phyloP scores from a whole-genome alignment of 2,888 invertebrate species.

The Aproaerema taeniolella region DNA sequence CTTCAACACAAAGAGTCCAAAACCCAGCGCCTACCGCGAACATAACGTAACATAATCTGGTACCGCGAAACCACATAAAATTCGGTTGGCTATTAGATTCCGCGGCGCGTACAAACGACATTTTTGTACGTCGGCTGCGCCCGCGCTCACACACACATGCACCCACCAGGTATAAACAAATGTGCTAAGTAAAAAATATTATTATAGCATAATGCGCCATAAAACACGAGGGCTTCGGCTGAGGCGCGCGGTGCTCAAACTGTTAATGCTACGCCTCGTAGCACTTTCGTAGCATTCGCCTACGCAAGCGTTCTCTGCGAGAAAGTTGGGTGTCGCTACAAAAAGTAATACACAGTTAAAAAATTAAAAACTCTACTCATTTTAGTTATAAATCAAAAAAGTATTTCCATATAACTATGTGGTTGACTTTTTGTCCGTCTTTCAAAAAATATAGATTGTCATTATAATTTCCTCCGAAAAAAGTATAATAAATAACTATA shows the following conservation, averaged over 20 bases:
- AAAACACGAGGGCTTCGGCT: slow-evolving; percentile 58
- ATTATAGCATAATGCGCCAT: slow-evolving; percentile 72
- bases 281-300: slow-evolving; percentile 23
- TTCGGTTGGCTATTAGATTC: slow-evolving; percentile 54
- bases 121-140: slow-evolving; percentile 44
- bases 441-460: too few species aligned
- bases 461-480: too few species aligned
- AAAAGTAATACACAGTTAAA: too few species aligned
- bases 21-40: slow-evolving; percentile 39
- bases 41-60: slow-evolving; percentile 57
- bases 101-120: slow-evolving; percentile 51
- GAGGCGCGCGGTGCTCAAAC: slow-evolving; percentile 49
- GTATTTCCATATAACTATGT: too few species aligned
- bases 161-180: slow-evolving; percentile 48
- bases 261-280: slow-evolving; percentile 25
- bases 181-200: slow-evolving; percentile 77
- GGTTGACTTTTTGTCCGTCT: too few species aligned
- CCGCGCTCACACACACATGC: slow-evolving; percentile 32
- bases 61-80: slow-evolving; percentile 70
- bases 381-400: too few species aligned
- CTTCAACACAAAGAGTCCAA: slow-evolving; percentile 36
- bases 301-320: slow-evolving; percentile 13
- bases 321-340: too few species aligned
- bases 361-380: too few species aligned
- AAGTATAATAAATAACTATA: too few species aligned